Evolutionary conservation across 2,797 vertebrate genomes (phyloP).

Genomic region (Aldrovandia affinis): DNA sequence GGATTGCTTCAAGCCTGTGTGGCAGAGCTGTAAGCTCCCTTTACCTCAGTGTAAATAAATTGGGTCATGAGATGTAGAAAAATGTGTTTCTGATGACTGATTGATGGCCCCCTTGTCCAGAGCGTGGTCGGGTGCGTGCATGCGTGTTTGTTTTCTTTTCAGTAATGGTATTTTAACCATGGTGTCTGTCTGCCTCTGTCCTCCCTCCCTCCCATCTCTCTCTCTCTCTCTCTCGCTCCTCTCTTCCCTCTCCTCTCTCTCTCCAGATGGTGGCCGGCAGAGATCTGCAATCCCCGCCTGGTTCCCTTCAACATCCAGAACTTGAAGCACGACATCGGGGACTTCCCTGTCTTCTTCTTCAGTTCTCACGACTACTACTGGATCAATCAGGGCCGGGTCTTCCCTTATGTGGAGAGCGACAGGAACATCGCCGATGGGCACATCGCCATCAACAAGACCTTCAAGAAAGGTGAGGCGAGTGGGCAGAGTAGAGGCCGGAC

Average conservation of each 20-base stretch:
- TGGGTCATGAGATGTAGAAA: neutral
- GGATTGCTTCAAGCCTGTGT: too few species aligned
- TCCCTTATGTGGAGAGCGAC: conserved; percentile 97
- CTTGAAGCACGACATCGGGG: conserved; percentile 95
- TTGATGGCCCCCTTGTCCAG: too few species aligned
- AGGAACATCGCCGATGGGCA: conserved; percentile 96
- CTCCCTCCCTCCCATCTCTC: neutral
- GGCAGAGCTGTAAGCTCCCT: too few species aligned
- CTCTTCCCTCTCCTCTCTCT: neutral
- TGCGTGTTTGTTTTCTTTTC: too few species aligned
- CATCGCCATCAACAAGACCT: conserved; percentile 98
- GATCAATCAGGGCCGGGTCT: conserved; percentile 97
- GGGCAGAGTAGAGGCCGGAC: neutral
- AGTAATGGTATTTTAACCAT: too few species aligned
- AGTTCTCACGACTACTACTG: conserved; percentile 99
- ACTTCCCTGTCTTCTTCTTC: conserved; percentile 99
- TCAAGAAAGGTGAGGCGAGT: conserved; percentile 90
- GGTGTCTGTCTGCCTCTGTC: too few species aligned
- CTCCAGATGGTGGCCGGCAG: conserved; percentile 96
- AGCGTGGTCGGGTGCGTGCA: too few species aligned
- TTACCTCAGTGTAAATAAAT: too few species aligned
- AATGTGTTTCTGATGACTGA: too few species aligned
- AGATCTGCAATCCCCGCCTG: conserved; percentile 96
- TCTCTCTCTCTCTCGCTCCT: neutral
- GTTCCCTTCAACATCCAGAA: conserved; percentile 97